Percentiles rank a stretch among this genome's conserved stretches.
phyloP scores from a whole-genome alignment of 2,888 invertebrate genomes.

The Leptopilina syphax region DNA sequence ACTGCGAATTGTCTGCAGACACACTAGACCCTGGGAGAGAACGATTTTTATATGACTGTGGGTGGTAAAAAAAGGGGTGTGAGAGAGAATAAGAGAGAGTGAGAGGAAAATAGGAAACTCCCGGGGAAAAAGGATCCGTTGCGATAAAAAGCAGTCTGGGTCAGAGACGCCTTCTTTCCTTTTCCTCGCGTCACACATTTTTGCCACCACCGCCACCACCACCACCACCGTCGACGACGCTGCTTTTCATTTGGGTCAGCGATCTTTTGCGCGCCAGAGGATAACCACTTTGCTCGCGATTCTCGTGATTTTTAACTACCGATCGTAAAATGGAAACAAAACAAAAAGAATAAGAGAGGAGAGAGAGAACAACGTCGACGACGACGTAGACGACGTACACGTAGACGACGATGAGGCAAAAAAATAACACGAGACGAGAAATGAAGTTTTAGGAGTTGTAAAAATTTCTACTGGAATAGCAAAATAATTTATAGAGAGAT shows the following conservation, averaged over 20 bases:
- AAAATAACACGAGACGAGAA: too few species aligned
- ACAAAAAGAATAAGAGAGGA: too few species aligned
- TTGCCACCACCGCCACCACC: background rate
- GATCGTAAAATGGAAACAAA: too few species aligned
- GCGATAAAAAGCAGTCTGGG: slow-evolving; percentile 74
- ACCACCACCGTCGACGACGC: background rate
- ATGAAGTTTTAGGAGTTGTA: too few species aligned
- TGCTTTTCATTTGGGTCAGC: slow-evolving; percentile 62
- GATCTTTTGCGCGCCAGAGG: slow-evolving; percentile 44
- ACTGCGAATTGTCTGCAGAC: slow-evolving; percentile 77
- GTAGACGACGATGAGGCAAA: too few species aligned
- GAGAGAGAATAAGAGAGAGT: too few species aligned
- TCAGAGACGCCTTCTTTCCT: slow-evolving; percentile 57
- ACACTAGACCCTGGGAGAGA: slow-evolving; percentile 66
- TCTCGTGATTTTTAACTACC: slow-evolving; percentile 37
- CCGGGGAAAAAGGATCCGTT: slow-evolving; percentile 57
- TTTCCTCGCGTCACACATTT: too few species aligned
- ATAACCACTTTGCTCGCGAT: slow-evolving; percentile 28
- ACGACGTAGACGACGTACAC: too few species aligned
- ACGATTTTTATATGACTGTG: slow-evolving; percentile 68
- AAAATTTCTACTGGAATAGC: too few species aligned
- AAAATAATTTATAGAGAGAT: too few species aligned
- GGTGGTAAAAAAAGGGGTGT: too few species aligned
- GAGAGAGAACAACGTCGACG: too few species aligned
- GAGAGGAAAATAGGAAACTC: slow-evolving; percentile 72